phyloP scores from a whole-genome alignment of 2,113 vertebrate genomes.

The Eclectus roratus region DNA sequence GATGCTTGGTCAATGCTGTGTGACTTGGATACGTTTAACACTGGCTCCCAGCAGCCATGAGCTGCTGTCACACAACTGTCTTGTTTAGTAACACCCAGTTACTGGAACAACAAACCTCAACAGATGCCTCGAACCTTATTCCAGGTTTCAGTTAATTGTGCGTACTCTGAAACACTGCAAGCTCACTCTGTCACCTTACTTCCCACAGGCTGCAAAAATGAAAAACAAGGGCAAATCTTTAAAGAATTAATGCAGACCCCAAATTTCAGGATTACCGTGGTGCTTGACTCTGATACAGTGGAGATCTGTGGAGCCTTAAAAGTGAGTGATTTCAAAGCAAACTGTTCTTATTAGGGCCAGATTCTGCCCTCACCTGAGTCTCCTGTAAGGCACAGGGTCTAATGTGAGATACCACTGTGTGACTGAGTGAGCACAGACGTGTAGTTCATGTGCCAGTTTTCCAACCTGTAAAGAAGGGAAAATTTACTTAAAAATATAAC shows the following conservation, averaged over 20 bases:
- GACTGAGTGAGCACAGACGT: background rate
- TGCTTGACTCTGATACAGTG: conserved; percentile 80
- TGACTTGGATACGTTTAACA: background rate
- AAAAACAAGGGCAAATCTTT: conserved; percentile 75
- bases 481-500: background rate
- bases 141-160: background rate
- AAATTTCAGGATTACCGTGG: conserved; percentile 85
- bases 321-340: conserved; percentile 58
- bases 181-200: background rate
- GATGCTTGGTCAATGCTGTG: background rate
- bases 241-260: conserved; percentile 86
- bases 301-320: conserved; percentile 89
- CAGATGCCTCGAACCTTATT: background rate
- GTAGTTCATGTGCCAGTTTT: background rate
- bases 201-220: conserved; percentile 77
- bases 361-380: background rate
- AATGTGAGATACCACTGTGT: background rate
- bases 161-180: background rate
- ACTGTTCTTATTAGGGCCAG: background rate
- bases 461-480: background rate
- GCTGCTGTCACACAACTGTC: background rate
- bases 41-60: background rate
- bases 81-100: background rate
- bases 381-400: background rate
- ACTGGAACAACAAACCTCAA: background rate